Evolutionary conservation across 2,888 invertebrate genomes (phyloP).

Genomic region (Magallana nippona): DNA sequence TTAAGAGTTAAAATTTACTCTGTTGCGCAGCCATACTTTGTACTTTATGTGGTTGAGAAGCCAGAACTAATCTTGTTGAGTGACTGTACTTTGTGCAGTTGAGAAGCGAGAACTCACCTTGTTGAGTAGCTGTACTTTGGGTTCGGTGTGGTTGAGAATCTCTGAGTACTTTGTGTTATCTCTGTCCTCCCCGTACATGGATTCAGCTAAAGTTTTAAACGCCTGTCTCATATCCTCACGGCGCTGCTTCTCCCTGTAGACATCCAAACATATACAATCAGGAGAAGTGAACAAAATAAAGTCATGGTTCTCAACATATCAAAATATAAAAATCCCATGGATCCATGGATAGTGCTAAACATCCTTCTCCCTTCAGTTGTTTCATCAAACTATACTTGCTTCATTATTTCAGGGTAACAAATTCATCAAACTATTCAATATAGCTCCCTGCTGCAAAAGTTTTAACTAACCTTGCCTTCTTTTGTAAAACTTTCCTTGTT

Average conservation of each 20-base stretch:
- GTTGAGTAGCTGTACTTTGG: slow-evolving; percentile 26
- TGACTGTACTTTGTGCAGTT: neutral
- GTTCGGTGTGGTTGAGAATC: slow-evolving; percentile 9
- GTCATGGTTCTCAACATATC: too few relatives aligned
- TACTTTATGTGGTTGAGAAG: neutral
- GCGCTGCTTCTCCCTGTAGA: slow-evolving; percentile 40
- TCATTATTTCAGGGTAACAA: too few relatives aligned
- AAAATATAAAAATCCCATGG: too few relatives aligned
- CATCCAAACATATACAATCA: neutral
- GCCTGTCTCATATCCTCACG: slow-evolving; percentile 34
- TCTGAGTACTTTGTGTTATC: neutral
- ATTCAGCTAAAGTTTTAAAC: slow-evolving; percentile 37
- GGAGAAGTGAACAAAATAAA: too few relatives aligned
- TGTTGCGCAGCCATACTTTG: neutral
- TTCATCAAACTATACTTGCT: too few relatives aligned
- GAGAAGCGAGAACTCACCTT: neutral
- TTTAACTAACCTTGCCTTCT: neutral
- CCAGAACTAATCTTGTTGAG: neutral
- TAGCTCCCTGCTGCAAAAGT: neutral
- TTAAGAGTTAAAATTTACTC: neutral
- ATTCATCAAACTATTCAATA: too few relatives aligned
- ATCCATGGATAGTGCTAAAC: too few relatives aligned
- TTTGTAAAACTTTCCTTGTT: neutral
- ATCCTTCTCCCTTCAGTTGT: too few relatives aligned
- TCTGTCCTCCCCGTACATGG: slow-evolving; percentile 40